phyloP scores from a whole-genome alignment of 2,888 invertebrate species.

The Zele albiditarsus region DNA sequence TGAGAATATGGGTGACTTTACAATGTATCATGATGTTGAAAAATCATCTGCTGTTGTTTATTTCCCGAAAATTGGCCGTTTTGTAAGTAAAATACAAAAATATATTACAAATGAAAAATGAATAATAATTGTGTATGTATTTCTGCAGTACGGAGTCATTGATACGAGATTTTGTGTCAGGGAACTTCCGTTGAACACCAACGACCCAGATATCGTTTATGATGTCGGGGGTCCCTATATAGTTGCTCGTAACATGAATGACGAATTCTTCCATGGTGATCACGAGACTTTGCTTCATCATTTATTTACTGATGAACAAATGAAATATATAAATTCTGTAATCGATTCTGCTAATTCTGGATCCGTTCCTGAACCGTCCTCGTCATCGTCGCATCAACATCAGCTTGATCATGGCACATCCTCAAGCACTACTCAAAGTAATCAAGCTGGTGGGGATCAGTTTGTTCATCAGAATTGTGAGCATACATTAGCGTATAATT shows the following conservation, averaged over 20 bases:
- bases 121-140: neutral
- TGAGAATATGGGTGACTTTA: neutral
- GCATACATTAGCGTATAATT: too few relatives aligned
- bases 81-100: neutral
- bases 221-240: too few relatives aligned
- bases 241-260: too few relatives aligned
- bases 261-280: too few relatives aligned
- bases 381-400: neutral
- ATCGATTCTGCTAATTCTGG: neutral
- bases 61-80: neutral
- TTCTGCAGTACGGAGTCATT: neutral
- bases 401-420: neutral
- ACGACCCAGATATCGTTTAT: neutral
- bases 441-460: too few relatives aligned
- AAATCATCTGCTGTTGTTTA: neutral
- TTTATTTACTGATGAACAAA: neutral
- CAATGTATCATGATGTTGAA: neutral
- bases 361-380: neutral
- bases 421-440: neutral
- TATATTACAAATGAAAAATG: neutral
- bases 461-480: too few relatives aligned
- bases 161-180: neutral
- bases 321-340: neutral
- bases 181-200: neutral
- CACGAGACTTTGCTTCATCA: too few relatives aligned